These are phyloP conservation scores for Harlomillsia oculata DNA, from an alignment of 1,140 invertebrate genomes.

Conservation along the genomic window DNA sequence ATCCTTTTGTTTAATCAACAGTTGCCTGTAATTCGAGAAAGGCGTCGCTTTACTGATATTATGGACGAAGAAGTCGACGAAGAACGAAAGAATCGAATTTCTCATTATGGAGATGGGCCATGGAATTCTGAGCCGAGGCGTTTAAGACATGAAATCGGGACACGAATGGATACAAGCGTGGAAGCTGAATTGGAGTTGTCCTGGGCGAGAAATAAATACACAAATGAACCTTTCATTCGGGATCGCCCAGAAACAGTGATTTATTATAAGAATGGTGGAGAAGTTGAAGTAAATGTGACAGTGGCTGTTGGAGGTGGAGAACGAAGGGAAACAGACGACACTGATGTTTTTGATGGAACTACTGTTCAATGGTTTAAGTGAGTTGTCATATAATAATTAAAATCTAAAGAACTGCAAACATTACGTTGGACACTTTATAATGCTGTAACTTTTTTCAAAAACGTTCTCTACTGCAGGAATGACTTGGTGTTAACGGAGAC, in stretches of 20 bases:
- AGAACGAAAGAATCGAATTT: slow-evolving; percentile 48
- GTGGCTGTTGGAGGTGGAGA: too few relatives aligned
- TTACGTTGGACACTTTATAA: too few relatives aligned
- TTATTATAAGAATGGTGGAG: slow-evolving; percentile 6
- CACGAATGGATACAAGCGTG: slow-evolving; percentile 55
- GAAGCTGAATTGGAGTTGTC: slow-evolving; percentile 75
- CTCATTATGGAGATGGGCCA: slow-evolving; percentile 18
- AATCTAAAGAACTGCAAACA: too few relatives aligned
- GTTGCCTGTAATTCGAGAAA: slow-evolving; percentile 76
- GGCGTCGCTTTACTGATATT: slow-evolving; percentile 81
- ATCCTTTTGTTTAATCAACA: slow-evolving; percentile 38
- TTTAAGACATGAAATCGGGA: slow-evolving; percentile 66
- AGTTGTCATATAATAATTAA: too few relatives aligned
- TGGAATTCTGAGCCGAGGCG: slow-evolving; percentile 44
- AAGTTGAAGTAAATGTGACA: slow-evolving; percentile 42
- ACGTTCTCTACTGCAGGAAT: slow-evolving; percentile 57
- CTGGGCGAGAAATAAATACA: slow-evolving; percentile 58
- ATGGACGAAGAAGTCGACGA: slow-evolving; percentile 95
- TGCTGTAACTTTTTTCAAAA: too few relatives aligned
- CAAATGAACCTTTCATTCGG: slow-evolving; percentile 59
- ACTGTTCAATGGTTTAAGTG: slow-evolving; percentile 88
- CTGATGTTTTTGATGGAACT: slow-evolving; percentile 64
- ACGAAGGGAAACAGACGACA: background rate
- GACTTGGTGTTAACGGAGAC: slow-evolving; percentile 68
- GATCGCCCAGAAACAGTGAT: slow-evolving; percentile 60